A percentile compares a stretch with the other conserved stretches of the same genome.
phyloP scores from a whole-genome alignment of 2,888 invertebrate species.

The Cantharis rufa region DNA sequence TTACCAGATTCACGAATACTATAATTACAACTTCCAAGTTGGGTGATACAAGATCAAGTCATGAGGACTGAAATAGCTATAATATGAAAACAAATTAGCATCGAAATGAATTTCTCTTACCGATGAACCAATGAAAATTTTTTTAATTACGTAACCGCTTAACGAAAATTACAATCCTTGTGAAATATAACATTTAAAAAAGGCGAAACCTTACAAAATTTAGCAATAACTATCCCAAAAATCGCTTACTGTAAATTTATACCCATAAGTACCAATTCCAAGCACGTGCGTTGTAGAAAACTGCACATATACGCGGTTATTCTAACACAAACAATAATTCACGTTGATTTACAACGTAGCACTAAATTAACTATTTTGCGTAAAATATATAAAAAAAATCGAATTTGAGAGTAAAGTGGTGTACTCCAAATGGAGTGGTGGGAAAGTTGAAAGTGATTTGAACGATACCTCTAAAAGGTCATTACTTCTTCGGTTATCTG shows the following conservation, averaged over 20 bases:
- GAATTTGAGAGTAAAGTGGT: background rate
- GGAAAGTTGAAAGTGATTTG: conserved; percentile 48
- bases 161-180: background rate
- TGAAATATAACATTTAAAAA: background rate
- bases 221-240: background rate
- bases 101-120: background rate
- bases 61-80: background rate
- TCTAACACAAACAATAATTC: conserved; percentile 2
- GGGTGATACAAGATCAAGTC: background rate
- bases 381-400: background rate
- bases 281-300: conserved; percentile 4
- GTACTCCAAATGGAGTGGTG: conserved; percentile 34
- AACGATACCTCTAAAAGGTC: conserved; percentile 46
- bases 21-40: background rate
- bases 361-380: background rate
- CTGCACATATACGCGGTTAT: conserved; percentile 2
- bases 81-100: background rate
- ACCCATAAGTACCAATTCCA: conserved; percentile 1
- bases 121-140: background rate
- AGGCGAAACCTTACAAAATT: background rate
- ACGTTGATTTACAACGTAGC: background rate
- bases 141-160: background rate
- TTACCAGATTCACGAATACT: background rate
- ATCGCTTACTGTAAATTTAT: conserved; percentile 3
- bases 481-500: conserved; percentile 47